A percentile compares a stretch with the other conserved stretches of the same genome.
Evolutionary conservation across 2,888 invertebrate species (phyloP).

Genomic region (Cephus nigrinus): DNA sequence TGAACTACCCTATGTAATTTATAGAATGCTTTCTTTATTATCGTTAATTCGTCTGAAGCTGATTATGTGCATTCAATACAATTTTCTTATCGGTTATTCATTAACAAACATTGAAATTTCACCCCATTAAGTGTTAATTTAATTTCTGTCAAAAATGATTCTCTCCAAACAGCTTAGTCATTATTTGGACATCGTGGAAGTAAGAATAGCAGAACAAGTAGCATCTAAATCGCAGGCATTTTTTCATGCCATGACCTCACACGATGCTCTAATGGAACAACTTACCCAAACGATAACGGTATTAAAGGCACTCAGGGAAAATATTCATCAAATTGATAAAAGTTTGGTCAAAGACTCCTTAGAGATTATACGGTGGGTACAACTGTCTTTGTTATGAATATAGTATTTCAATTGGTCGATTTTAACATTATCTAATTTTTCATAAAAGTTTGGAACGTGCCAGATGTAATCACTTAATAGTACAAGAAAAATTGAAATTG

Average conservation of each 20-base stretch:
- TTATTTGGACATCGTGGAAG: slow-evolving; percentile 94
- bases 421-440: not conserved
- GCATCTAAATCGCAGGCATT: slow-evolving; percentile 96
- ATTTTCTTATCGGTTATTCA: not conserved
- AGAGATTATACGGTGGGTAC: slow-evolving; percentile 72
- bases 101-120: slow-evolving; percentile 1
- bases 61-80: not conserved
- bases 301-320: slow-evolving; percentile 78
- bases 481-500: slow-evolving; percentile 83
- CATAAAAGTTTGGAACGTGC: slow-evolving; percentile 72
- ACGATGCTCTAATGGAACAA: slow-evolving; percentile 96
- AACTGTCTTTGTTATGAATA: not conserved
- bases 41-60: not conserved
- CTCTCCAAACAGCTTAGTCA: slow-evolving; percentile 77
- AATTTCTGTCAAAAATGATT: slow-evolving; percentile 12
- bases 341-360: slow-evolving; percentile 84
- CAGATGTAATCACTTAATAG: slow-evolving; percentile 73
- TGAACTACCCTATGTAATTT: slow-evolving; percentile 19
- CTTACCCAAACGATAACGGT: slow-evolving; percentile 85
- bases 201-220: slow-evolving; percentile 91
- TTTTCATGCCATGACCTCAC: slow-evolving; percentile 98
- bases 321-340: slow-evolving; percentile 82
- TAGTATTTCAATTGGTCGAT: not conserved
- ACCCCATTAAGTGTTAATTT: slow-evolving; percentile 21
- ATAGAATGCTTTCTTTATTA: slow-evolving; percentile 17